Base-by-base conservation (phyloP, 2,797 vertebrate genomes). In the Anabacerthia variegaticeps region DNA sequence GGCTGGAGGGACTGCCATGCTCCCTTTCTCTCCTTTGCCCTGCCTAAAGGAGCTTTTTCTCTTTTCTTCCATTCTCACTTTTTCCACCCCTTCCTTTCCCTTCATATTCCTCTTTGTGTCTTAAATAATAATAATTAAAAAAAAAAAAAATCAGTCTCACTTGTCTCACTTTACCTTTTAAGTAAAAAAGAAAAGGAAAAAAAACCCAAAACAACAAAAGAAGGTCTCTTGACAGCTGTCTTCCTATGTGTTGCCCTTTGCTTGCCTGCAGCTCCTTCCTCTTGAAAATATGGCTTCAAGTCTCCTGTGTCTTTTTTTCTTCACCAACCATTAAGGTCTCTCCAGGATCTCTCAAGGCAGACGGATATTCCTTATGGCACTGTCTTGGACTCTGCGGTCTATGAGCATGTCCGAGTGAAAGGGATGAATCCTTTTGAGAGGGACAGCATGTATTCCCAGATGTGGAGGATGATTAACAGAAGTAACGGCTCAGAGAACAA, bases 401-500 rank as follows among this genome's bases (percentile, higher is more conserved):
- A 99, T 22, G 99, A 99, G 89, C 99, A 99, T 30, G 98, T 99
- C 48, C 99, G 99, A 78, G 98, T 98, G 97, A 99, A 99, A 95
- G 98, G 99, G 16, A 98, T 99, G 99, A 99, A 99, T 95, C 99
- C 99, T 84, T 99, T 99, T 17, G 99, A 99, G 97, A 98, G 99
- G 95, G 99, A 99, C 97, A 99, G 98, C 94, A 99, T 99, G 99
- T 99, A 99, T 96, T 98, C 99, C 61, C 99, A 99, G 97, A 99
- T 99, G 99, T 99, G 99, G 99, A 96, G 99, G 61, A 99, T 99
- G 99, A 99, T 99, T 91, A 99, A 99, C 97, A 98, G 98, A 82
- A 99, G 98, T 37, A 99, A 99, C 9, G 99, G 99, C 69, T 98
- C 98, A 0, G 99, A 99, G 80, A 99, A 99, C 98, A 99, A 99